Conservation (phyloP, 2,113 vertebrate genomes). For the Brachyistius frenatus region DNA sequence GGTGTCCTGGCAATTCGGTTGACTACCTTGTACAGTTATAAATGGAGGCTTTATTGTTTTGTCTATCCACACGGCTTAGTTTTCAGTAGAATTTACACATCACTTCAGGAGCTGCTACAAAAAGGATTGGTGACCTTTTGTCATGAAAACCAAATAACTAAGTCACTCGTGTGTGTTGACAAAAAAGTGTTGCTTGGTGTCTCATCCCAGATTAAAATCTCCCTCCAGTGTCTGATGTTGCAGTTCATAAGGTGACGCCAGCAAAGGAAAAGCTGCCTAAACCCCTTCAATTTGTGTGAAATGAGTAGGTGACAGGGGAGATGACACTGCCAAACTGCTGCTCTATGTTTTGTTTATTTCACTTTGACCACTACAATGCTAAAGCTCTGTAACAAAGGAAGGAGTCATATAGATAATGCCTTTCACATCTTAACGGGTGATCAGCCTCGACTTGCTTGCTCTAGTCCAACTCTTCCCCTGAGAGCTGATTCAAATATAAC, state of each 20-base stretch:
- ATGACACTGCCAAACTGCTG: conserved; percentile 75
- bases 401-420: conserved; percentile 16
- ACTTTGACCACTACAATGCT: conserved; percentile 42
- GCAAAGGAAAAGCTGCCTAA: conserved; percentile 33
- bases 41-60: conserved; percentile 50
- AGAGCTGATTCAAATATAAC: conserved; percentile 21
- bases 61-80: conserved; percentile 36
- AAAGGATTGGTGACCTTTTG: conserved; percentile 25
- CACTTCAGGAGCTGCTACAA: conserved; percentile 51
- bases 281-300: conserved; percentile 41
- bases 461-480: conserved; percentile 6
- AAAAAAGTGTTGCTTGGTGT: conserved; percentile 26
- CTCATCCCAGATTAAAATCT: conserved; percentile 28
- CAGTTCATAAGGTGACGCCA: conserved; percentile 33
- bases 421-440: conserved; percentile 30
- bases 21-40: conserved; percentile 18
- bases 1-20: conserved; percentile 4
- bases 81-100: conserved; percentile 45
- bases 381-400: conserved; percentile 34
- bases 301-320: conserved; percentile 46
- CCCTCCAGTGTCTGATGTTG: conserved; percentile 11
- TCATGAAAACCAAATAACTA: conserved; percentile 42
- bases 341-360: conserved; percentile 45
- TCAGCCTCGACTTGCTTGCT: conserved; percentile 35
- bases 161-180: conserved; percentile 28